phyloP scores from a whole-genome alignment of 2,113 vertebrate species.

The Tychaedon coryphoeus region DNA sequence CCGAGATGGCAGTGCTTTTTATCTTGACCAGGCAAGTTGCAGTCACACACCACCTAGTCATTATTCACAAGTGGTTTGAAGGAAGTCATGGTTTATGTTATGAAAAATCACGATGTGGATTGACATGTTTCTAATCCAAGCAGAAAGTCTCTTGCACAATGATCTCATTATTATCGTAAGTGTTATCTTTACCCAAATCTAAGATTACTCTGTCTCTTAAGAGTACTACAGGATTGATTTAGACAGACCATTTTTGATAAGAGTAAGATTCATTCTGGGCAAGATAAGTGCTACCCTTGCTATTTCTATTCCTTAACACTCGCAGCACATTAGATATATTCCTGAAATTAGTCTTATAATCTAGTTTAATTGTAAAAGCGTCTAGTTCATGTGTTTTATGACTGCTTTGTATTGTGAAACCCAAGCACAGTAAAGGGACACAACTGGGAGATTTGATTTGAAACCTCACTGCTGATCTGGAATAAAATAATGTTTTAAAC shows the following conservation, averaged over 20 bases:
- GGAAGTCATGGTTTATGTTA: neutral
- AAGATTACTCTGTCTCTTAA: neutral
- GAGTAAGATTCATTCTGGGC: neutral
- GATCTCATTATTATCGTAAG: neutral
- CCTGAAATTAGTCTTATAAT: neutral
- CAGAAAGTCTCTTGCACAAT: neutral
- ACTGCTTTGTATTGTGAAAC: neutral
- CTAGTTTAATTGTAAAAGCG: neutral
- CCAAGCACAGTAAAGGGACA: neutral
- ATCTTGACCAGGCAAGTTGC: conserved; percentile 90
- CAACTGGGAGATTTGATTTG: neutral
- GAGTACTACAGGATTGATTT: neutral
- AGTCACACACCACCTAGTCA: neutral
- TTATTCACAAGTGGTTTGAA: neutral
- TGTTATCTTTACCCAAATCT: neutral
- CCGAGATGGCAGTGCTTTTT: conserved; percentile 88
- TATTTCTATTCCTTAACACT: neutral
- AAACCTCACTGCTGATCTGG: neutral
- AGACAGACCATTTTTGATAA: neutral
- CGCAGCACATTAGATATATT: neutral
- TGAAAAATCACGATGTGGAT: neutral
- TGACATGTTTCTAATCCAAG: neutral
- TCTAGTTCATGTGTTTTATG: neutral
- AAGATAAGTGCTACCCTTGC: neutral
- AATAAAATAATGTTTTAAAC: neutral